Evolutionary conservation across 2,113 vertebrate genomes (phyloP).

Genomic region (Oreochromis aureus): DNA sequence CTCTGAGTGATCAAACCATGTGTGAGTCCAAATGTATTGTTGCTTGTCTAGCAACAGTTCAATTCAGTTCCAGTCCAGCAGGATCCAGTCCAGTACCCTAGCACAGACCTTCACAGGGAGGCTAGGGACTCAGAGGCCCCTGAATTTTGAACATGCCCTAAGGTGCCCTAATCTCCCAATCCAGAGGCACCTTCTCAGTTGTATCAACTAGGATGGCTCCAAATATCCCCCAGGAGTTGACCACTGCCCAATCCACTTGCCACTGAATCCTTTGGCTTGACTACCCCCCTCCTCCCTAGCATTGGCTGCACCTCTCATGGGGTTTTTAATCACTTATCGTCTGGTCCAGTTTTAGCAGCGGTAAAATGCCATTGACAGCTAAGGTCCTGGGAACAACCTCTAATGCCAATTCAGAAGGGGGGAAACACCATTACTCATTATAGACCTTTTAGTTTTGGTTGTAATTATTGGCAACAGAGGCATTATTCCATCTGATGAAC

Average conservation of each 20-base stretch:
- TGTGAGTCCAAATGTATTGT: too few relatives aligned
- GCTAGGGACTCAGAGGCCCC: too few relatives aligned
- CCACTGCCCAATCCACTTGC: not conserved
- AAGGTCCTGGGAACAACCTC: not conserved
- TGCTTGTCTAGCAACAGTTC: too few relatives aligned
- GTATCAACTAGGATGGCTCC: too few relatives aligned
- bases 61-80: too few relatives aligned
- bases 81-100: too few relatives aligned
- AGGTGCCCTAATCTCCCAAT: too few relatives aligned
- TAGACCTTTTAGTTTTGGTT: too few relatives aligned
- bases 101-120: too few relatives aligned
- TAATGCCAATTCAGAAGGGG: rapidly evolving
- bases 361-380: not conserved
- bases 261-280: not conserved
- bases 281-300: not conserved
- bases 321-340: rapidly evolving
- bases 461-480: too few relatives aligned
- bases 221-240: not conserved
- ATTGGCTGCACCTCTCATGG: rapidly evolving
- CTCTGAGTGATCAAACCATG: too few relatives aligned
- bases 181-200: not conserved
- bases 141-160: too few relatives aligned
- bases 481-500: not conserved
- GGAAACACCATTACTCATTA: not conserved
- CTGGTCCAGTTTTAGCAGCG: not conserved